Base-by-base conservation (phyloP, 1,140 invertebrate species). In the Heterodera schachtii region DNA sequence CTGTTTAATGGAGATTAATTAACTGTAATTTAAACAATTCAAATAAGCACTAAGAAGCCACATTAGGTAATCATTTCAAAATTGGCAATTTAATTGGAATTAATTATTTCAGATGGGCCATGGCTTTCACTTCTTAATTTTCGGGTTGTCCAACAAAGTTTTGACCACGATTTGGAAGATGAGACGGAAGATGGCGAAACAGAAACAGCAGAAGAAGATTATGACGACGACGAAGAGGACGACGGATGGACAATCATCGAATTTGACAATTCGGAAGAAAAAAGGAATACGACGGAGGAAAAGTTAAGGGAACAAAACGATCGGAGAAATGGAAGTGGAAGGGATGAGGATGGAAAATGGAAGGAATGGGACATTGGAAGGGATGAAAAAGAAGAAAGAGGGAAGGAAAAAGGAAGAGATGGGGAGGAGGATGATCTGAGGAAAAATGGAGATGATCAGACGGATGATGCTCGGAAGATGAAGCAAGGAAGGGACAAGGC, bases 51-150 rank as follows among this genome's bases (percentile, higher is more conserved):
- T n/a, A n/a, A n/a, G n/a, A n/a, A n/a, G n/a, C n/a, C n/a, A n/a
- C n/a, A n/a, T n/a, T n/a, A n/a, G n/a, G n/a, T n/a, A n/a, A n/a
- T n/a, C n/a, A n/a, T n/a, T n/a, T n/a, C n/a, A n/a, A n/a, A n/a
- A n/a, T n/a, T n/a, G 4, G 5, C 19, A 41, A 73, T 7, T 13
- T 19, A 57, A 76, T 41, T 7, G n/a, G 11, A 7, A 44, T 31
- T 11, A 16, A 77, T 46, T 5, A 41, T 46, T 46, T 67, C 9
- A 78, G 76, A 78, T 78, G 76, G 76, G 13, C 52, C 52, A 31
- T 78, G 76, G 76, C 76, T 78, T 64, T 78, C 76, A 44, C 41
- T 78, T 9, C 60, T 78, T 41, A 78, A 78, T 46, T 19, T 78
- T 47, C 76, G 47, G 3, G 76, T 78, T 43, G 76, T 78, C 41